A percentile compares a stretch with the other conserved stretches of the same genome.
Conservation (phyloP, 1,140 invertebrate genomes). For the Apis dorsata region DNA sequence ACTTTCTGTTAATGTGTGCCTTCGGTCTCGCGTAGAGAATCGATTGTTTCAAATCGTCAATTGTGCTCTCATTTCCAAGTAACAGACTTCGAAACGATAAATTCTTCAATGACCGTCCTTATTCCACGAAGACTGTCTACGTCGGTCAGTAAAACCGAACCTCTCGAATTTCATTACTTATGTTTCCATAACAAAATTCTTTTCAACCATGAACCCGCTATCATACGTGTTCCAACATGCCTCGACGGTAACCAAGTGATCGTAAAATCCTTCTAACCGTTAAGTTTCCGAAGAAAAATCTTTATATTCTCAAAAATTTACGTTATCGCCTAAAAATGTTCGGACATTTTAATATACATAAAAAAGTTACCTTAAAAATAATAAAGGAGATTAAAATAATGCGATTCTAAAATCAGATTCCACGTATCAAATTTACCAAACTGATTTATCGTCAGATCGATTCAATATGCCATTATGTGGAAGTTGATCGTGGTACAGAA, state of each 20-base stretch:
- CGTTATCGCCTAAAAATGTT: no score
- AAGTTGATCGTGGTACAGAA: constrained; percentile 11
- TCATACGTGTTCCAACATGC: constrained; percentile 51
- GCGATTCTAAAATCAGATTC: constrained; percentile 49
- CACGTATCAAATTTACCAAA: constrained; percentile 41
- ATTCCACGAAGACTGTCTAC: constrained; percentile 53
- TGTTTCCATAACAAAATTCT: constrained; percentile 75
- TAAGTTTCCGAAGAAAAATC: background rate
- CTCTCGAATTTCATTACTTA: constrained; percentile 68
- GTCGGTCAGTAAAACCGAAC: constrained; percentile 45
- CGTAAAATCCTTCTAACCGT: constrained; percentile 40
- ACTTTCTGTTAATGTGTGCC: constrained; percentile 1
- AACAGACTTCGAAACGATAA: constrained; percentile 42
- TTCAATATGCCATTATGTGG: constrained; percentile 43
- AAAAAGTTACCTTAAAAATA: background rate
- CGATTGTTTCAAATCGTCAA: constrained; percentile 37
- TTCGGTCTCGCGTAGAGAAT: constrained; percentile 29
- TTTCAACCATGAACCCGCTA: constrained; percentile 67
- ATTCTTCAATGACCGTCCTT: constrained; percentile 57
- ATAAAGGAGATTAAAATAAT: constrained; percentile 34
- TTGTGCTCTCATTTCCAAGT: constrained; percentile 1
- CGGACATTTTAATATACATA: background rate
- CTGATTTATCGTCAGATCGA: constrained; percentile 15
- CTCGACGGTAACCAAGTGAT: background rate
- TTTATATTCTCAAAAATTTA: background rate